Evolutionary conservation across 2,888 invertebrate species (phyloP), one percentile per base, ranked within the genome.

Genomic region (Hypselothyrea guttata): DNA sequence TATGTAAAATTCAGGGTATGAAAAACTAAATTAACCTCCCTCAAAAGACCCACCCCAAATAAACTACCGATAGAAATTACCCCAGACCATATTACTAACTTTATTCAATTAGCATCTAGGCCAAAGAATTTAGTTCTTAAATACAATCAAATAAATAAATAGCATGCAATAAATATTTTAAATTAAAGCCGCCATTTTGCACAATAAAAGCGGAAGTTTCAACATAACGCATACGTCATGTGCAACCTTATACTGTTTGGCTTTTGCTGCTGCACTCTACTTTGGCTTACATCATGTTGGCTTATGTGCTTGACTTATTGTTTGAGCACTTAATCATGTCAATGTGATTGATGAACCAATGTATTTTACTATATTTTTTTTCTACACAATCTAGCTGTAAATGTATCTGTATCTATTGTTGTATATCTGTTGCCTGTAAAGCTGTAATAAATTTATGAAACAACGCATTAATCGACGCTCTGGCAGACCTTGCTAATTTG

Each of bases 371-470:
- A 9, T 16, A 16, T 8, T 9, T n/a, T 37, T 37, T 37, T 1
- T 4, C n/a, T 9, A 1, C 16, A 5, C 16, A n/a, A 15, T 41
- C 27, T 35, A 40, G 38, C 31, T 48, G 30, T 13, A 38, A 15
- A 12, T 11, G 7, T 34, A 31, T 48, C 16, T 52, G 12, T 51
- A 30, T 47, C 30, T 53, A 11, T 41, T n/a, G 35, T 18, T 54
- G 35, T 22, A 31, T 38, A 31, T 38, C 41, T 52, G 11, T 56
- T 48, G 72, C 44, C 48, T 64, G 61, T 37, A 52, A 52, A 37
- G 42, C 27, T 67, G 72, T 79, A 79, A 85, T 75, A 72, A 56
- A 78, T 77, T 57, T 52, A 53, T 60, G 63, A 44, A 55, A 48
- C 44, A 45, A 30, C 45, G 30, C 12, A 54, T 60, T 57, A 42